These are phyloP conservation scores for Drosophila barbarae DNA, from an alignment of 2,888 invertebrate genomes.

Conservation along the genomic window DNA sequence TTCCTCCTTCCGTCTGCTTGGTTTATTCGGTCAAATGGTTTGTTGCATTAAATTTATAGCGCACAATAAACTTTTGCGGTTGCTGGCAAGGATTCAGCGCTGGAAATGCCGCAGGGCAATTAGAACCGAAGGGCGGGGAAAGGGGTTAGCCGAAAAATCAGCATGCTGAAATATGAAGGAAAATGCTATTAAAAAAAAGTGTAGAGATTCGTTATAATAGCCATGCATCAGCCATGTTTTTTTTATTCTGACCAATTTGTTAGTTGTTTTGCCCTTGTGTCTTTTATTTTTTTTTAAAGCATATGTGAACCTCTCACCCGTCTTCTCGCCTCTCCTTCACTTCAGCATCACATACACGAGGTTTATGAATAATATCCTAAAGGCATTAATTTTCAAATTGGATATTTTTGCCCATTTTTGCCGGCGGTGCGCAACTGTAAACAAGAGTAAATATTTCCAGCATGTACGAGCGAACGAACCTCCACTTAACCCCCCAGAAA, in stretches of 20 bases:
- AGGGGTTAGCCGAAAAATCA: slow-evolving; percentile 46
- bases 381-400: slow-evolving; percentile 77
- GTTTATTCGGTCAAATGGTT: slow-evolving; percentile 60
- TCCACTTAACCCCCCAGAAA: slow-evolving; percentile 8
- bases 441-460: slow-evolving; percentile 54
- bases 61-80: slow-evolving; percentile 70
- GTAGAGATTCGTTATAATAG: slow-evolving; percentile 10
- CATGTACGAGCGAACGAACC: slow-evolving; percentile 13
- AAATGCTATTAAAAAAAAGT: slow-evolving; percentile 15
- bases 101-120: slow-evolving; percentile 70
- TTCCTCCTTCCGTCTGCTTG: slow-evolving; percentile 16
- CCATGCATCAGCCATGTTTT: slow-evolving; percentile 43
- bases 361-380: slow-evolving; percentile 75
- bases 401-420: slow-evolving; percentile 71
- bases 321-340: not conserved
- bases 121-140: slow-evolving; percentile 46
- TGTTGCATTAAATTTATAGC: slow-evolving; percentile 70
- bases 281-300: slow-evolving; percentile 21
- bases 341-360: slow-evolving; percentile 51
- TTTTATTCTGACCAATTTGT: slow-evolving; percentile 23
- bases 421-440: slow-evolving; percentile 64
- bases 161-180: slow-evolving; percentile 57
- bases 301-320: not conserved
- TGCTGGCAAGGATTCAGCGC: slow-evolving; percentile 58
- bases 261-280: not conserved